phyloP scores from a whole-genome alignment of 2,113 vertebrate genomes.

The Asarcornis scutulata region DNA sequence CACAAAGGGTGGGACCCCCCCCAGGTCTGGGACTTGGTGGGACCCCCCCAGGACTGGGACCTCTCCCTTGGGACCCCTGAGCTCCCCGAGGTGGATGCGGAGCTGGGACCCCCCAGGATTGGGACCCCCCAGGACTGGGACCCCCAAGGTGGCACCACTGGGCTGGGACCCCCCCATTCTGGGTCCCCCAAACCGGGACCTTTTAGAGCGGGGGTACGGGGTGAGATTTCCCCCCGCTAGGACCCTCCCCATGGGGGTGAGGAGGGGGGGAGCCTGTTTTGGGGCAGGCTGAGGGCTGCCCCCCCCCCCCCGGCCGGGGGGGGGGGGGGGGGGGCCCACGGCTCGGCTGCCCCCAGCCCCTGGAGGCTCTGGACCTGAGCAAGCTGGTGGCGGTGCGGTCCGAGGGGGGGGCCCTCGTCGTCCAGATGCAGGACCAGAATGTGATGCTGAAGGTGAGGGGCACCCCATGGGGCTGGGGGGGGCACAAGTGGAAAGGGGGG shows the following conservation, averaged over 20 bases:
- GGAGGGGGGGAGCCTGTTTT: too few relatives aligned
- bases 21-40: too few relatives aligned
- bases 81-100: background rate
- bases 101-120: too few relatives aligned
- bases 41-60: too few relatives aligned
- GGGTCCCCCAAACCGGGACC: background rate
- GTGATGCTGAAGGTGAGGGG: slow-evolving; percentile 77
- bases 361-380: slow-evolving; percentile 81
- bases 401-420: slow-evolving; percentile 20
- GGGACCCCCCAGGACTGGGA: background rate
- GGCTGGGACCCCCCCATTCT: background rate
- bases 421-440: slow-evolving; percentile 65
- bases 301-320: too few relatives aligned
- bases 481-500: background rate
- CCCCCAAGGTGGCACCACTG: background rate
- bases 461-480: background rate
- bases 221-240: background rate
- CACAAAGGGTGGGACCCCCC: background rate
- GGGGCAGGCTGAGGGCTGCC: background rate
- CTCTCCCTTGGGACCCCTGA: too few relatives aligned
- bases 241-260: slow-evolving; percentile 44
- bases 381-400: slow-evolving; percentile 4
- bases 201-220: background rate
- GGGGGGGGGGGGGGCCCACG: background rate
- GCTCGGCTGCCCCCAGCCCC: slow-evolving; percentile 65